Evolutionary conservation across 1,140 invertebrate species (phyloP).

Genomic region (Bombus balteatus): DNA sequence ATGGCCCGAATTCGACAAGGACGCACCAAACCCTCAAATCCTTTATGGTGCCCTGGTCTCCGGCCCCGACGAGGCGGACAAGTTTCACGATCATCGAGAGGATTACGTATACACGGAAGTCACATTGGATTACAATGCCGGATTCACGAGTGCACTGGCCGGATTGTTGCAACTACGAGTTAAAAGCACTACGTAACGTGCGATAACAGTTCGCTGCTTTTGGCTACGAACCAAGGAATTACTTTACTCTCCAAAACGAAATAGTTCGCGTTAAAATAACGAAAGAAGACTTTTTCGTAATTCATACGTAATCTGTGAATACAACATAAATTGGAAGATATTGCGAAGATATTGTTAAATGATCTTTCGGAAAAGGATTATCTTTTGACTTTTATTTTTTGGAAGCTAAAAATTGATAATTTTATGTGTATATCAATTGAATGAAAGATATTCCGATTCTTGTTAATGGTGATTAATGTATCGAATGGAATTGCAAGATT

Average conservation of each 20-base stretch:
- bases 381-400: not conserved
- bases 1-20: conserved; percentile 81
- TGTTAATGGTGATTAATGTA: not conserved
- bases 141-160: conserved; percentile 83
- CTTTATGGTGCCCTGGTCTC: conserved; percentile 84
- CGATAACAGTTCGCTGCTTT: not conserved
- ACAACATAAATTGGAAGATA: too few species aligned
- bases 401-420: not conserved
- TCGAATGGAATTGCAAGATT: not conserved
- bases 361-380: not conserved
- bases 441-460: too few species aligned
- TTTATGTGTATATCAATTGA: too few species aligned
- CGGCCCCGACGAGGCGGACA: conserved; percentile 83
- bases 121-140: conserved; percentile 85
- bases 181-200: conserved; percentile 20
- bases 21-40: conserved; percentile 83
- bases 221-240: too few species aligned
- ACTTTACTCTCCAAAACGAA: too few species aligned
- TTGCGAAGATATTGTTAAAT: too few species aligned
- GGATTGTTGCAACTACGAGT: conserved; percentile 76
- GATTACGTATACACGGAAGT: conserved; percentile 85
- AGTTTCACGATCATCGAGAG: conserved; percentile 82
- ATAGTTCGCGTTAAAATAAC: not conserved
- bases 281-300: not conserved
- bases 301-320: not conserved